Evolutionary conservation across 64 coral and sea anemone species (phyloP).

Genomic region (Cladopsammia gracilis): DNA sequence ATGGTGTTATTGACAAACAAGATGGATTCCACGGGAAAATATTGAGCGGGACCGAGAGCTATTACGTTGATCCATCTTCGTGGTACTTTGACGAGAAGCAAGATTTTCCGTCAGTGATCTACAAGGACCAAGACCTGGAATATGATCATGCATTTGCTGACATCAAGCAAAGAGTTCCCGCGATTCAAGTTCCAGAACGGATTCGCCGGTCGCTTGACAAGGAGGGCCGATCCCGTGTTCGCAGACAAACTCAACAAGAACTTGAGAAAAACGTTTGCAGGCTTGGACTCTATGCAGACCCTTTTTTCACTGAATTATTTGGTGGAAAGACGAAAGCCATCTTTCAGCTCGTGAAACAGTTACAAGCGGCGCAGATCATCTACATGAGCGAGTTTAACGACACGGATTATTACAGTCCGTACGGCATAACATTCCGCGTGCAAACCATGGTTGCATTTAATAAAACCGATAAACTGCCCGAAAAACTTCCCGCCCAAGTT

Average conservation of each 20-base stretch:
- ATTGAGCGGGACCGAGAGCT: conserved; percentile 65
- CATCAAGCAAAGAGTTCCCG: conserved; percentile 53
- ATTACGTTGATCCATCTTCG: conserved; percentile 85
- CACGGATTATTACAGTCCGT: conserved; percentile 39
- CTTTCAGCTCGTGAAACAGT: conserved; percentile 78
- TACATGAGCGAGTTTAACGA: conserved; percentile 76
- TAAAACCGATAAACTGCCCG: conserved; percentile 23
- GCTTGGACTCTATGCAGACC: conserved; percentile 77
- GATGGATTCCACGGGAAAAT: conserved; percentile 97
- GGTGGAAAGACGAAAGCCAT: conserved; percentile 79
- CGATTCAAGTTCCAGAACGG: conserved; percentile 24
- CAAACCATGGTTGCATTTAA: conserved; percentile 75
- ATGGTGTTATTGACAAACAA: conserved; percentile 81
- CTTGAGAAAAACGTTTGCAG: conserved; percentile 62
- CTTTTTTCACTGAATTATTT: conserved; percentile 86
- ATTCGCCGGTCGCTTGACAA: conserved; percentile 2
- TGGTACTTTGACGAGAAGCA: conserved; percentile 78
- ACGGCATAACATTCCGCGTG: conserved; percentile 84
- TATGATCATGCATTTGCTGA: conserved; percentile 73
- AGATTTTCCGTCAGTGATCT: conserved; percentile 94
- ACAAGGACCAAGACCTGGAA: conserved; percentile 85
- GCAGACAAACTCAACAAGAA: conserved; percentile 49
- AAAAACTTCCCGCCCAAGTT: conserved; percentile 36
- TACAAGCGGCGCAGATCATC: conserved; percentile 77
- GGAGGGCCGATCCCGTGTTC: conserved; percentile 21